A percentile compares a stretch with the other conserved stretches of the same genome.
Evolutionary conservation across 2,888 invertebrate genomes (phyloP).

Genomic region (Epicampocera succincta): DNA sequence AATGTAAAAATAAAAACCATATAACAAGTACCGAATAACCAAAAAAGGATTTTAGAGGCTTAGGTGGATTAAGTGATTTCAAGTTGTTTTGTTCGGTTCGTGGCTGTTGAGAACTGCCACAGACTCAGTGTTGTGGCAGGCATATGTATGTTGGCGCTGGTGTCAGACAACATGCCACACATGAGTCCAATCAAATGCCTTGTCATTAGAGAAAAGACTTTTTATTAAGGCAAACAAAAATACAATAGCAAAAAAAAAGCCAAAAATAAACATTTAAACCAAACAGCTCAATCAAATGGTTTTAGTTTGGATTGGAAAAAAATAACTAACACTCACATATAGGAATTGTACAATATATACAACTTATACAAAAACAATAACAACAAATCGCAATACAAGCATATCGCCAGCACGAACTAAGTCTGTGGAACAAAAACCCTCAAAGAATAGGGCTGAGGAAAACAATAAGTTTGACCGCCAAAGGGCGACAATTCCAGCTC

Average conservation of each 20-base stretch:
- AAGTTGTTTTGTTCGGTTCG: neutral
- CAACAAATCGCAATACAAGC: slow-evolving; percentile 4
- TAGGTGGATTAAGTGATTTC: slow-evolving; percentile 67
- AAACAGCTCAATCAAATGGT: slow-evolving; percentile 51
- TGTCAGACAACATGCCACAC: slow-evolving; percentile 18
- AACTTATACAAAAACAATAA: slow-evolving; percentile 25
- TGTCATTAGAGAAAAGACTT: slow-evolving; percentile 36
- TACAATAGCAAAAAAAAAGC: neutral
- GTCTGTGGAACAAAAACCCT: neutral
- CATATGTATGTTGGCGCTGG: slow-evolving; percentile 29
- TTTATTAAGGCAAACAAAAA: too few relatives aligned
- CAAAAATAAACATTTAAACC: neutral
- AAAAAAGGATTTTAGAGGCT: slow-evolving; percentile 61
- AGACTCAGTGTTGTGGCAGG: slow-evolving; percentile 7
- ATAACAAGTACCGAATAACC: slow-evolving; percentile 39
- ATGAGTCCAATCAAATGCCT: slow-evolving; percentile 44
- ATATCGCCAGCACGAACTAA: slow-evolving; percentile 24
- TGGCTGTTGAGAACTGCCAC: slow-evolving; percentile 16
- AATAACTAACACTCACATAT: neutral
- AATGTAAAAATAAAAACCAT: slow-evolving; percentile 18
- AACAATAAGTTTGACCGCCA: neutral
- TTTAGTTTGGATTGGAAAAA: slow-evolving; percentile 41
- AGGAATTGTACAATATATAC: slow-evolving; percentile 43
- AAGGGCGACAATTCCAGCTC: neutral
- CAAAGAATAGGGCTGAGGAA: neutral